Evolutionary conservation across 2,797 vertebrate genomes (phyloP).

Genomic region (Apogon hyalosoma): DNA sequence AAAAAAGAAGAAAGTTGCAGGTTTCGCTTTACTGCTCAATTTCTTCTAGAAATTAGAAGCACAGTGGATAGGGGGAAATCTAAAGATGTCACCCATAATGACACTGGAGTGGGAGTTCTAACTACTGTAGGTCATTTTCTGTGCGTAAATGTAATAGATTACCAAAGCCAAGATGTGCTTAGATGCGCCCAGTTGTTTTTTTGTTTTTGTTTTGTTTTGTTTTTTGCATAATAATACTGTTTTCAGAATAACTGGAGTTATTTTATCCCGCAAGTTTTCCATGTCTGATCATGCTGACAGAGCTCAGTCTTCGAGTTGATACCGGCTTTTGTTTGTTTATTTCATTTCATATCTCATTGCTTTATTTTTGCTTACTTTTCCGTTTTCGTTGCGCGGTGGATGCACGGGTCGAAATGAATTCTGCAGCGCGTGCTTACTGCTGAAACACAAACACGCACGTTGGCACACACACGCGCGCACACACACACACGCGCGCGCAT

Average conservation of each 20-base stretch:
- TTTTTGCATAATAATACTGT: neutral
- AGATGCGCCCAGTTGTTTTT: slow-evolving; percentile 5
- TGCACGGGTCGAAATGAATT: slow-evolving; percentile 48
- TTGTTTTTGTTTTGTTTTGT: no score
- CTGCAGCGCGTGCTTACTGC: slow-evolving; percentile 62
- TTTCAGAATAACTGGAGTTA: neutral
- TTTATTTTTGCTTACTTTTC: slow-evolving; percentile 67
- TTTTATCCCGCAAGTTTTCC: slow-evolving; percentile 28
- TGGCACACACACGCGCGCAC: neutral
- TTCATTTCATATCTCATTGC: slow-evolving; percentile 41
- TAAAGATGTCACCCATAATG: slow-evolving; percentile 10
- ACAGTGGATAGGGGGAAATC: neutral
- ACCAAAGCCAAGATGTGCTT: neutral
- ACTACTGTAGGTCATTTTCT: neutral
- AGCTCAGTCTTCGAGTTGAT: slow-evolving; percentile 34
- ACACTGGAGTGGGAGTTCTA: slow-evolving; percentile 14
- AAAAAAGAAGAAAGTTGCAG: neutral
- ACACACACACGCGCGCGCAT: slow-evolving; percentile 2
- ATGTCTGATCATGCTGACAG: slow-evolving; percentile 20
- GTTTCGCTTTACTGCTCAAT: slow-evolving; percentile 17
- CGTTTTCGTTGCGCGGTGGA: slow-evolving; percentile 38
- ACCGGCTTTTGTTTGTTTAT: slow-evolving; percentile 45
- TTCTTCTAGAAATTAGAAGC: slow-evolving; percentile 24
- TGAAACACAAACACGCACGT: slow-evolving; percentile 24
- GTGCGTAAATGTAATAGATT: neutral